Conservation (phyloP, 2,797 vertebrate genomes). For the Gila robusta region DNA sequence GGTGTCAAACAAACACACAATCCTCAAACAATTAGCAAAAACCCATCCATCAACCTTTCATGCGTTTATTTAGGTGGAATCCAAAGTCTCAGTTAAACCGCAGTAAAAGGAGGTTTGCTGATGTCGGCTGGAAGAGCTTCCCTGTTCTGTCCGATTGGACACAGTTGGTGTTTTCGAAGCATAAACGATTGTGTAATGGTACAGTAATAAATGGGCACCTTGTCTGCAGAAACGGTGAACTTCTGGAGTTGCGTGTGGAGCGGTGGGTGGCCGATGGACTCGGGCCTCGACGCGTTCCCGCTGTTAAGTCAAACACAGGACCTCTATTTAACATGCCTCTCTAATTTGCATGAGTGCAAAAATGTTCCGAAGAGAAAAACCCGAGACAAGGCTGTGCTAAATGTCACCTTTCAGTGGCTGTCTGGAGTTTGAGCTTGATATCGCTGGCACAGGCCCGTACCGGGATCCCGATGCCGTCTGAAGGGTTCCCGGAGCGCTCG, state of each 20-base stretch:
- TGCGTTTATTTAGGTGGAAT: conserved; percentile 1
- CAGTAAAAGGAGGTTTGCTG: not conserved
- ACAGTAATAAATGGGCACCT: conserved; percentile 71
- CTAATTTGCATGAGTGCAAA: conserved; percentile 43
- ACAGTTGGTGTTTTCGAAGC: conserved; percentile 22
- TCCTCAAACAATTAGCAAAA: not conserved
- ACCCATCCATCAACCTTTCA: conserved; percentile 3
- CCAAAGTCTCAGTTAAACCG: not conserved
- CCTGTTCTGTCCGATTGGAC: conserved; percentile 14
- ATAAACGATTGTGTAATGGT: conserved; percentile 43
- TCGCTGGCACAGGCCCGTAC: conserved; percentile 64
- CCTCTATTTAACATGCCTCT: conserved; percentile 18
- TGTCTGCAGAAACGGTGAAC: conserved; percentile 84
- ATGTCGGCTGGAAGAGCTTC: not conserved
- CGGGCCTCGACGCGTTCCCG: conserved; percentile 53
- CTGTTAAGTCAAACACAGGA: conserved; percentile 73
- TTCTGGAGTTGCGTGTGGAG: conserved; percentile 78
- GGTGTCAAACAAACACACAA: conserved; percentile 24
- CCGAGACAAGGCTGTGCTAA: conserved; percentile 26
- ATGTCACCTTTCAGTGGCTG: conserved; percentile 77
- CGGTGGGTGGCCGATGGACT: conserved; percentile 60
- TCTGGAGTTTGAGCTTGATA: conserved; percentile 69
- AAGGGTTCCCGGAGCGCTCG: conserved; percentile 64
- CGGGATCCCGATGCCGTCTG: conserved; percentile 56
- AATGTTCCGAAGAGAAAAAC: conserved; percentile 69